These are phyloP conservation scores for Manacus vitellinus DNA, from an alignment of 2,113 vertebrate species.

Conservation along the genomic window DNA sequence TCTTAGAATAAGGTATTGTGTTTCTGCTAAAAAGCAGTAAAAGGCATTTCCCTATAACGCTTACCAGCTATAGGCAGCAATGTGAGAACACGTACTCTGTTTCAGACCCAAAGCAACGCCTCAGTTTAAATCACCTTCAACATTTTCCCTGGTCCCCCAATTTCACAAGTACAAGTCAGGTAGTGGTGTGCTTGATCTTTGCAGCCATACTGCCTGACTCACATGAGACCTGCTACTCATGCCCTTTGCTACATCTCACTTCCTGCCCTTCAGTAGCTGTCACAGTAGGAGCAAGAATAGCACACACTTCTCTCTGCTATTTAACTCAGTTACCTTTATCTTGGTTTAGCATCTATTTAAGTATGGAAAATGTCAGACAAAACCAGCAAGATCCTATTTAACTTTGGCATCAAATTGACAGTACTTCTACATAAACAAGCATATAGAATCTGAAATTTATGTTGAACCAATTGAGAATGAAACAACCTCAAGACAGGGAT, in stretches of 20 bases:
- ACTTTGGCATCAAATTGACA: not conserved
- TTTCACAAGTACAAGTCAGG: not conserved
- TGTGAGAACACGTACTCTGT: not conserved
- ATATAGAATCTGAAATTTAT: not conserved
- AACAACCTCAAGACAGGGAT: not conserved
- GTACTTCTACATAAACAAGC: not conserved
- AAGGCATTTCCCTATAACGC: not conserved
- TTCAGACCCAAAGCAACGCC: not conserved
- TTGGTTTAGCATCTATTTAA: not conserved
- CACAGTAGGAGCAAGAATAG: fast-evolving
- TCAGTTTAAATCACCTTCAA: not conserved
- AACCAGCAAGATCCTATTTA: not conserved
- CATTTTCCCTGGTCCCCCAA: not conserved
- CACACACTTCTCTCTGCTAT: fast-evolving
- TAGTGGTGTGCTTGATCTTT: not conserved
- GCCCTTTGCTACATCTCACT: not conserved
- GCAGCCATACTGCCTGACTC: fast-evolving
- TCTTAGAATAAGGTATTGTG: not conserved
- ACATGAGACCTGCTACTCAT: not conserved
- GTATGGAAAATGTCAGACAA: not conserved
- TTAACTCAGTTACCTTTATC: not conserved
- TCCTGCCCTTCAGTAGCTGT: not conserved
- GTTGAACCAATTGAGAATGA: not conserved
- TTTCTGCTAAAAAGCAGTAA: not conserved
- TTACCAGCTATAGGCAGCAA: not conserved